phyloP scores from a whole-genome alignment of 2,113 vertebrate genomes.

The Phyllostomus hastatus region DNA sequence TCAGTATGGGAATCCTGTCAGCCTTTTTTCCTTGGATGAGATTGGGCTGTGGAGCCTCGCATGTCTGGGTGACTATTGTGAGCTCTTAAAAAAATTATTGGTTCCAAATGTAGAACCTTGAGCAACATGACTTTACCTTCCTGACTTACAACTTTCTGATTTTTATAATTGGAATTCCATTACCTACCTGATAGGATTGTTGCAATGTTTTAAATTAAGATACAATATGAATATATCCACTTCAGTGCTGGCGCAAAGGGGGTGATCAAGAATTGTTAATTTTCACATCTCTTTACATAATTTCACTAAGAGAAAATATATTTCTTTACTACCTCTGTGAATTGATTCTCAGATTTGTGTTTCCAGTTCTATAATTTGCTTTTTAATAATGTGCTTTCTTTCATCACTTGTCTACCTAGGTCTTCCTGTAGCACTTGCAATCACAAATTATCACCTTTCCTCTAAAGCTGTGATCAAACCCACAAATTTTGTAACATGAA shows the following conservation, averaged over 20 bases:
- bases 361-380: neutral
- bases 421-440: neutral
- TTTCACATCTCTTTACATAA: neutral
- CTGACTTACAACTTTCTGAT: neutral
- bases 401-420: neutral
- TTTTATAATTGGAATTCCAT: neutral
- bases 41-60: neutral
- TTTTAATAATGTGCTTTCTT: neutral
- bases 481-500: neutral
- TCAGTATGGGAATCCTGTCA: neutral
- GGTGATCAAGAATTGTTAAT: neutral
- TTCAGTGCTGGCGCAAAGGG: neutral
- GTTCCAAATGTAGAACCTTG: neutral
- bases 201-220: constrained; percentile 10
- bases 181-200: neutral
- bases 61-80: neutral
- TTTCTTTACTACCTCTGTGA: neutral
- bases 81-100: neutral
- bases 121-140: neutral
- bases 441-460: neutral
- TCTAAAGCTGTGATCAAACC: neutral
- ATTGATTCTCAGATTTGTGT: constrained; percentile 3
- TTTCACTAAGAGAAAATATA: neutral
- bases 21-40: neutral
- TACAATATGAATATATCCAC: neutral